Base-by-base conservation (phyloP, 2,797 vertebrate species). In the Chaunax sp. region DNA sequence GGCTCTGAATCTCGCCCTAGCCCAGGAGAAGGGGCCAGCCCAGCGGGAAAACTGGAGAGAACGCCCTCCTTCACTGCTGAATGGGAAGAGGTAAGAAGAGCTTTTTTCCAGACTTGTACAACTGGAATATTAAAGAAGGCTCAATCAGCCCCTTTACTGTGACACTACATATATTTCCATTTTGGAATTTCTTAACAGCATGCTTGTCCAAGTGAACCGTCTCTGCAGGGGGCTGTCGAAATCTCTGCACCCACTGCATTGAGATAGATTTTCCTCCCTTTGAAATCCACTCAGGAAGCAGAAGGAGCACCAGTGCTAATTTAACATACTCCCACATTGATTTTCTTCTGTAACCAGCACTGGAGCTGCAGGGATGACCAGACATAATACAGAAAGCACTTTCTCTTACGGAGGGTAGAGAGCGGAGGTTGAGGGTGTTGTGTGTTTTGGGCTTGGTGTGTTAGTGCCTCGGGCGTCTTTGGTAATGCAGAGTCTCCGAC, bases 51-150 rank as follows among this genome's bases (percentile, higher is more conserved):
- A 89, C 92, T 97, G 0, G 97, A 98, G 90, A 94, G 97, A 80
- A 96, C 96, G 0, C 97, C 97, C 6, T 98, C 97, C 61, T 98
- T 98, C 90, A 98, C 97, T 1, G 97, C 97, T 0, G 97, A 98
- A 83, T 98, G 97, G 97, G 97, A 98, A 87, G 97, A 98, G 94
- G 97, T 98, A 92, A 92, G 92, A 75, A 16, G 16, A 47, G 3
- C 20, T 23, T 13, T 25, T 33, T 8, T n/a, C 2, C 3, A 35
- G 16, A 52, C 19, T 22, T 23, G 20, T 67, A 59, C 38, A 68
- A 5, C 43, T 18, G 10, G 40, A 16, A 45, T 5, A 51, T 66
- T 26, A 14, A 51, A 38, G 18, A 16, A 44, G 18, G 10, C 43
- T 26, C 0, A 18, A 28, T 54, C n/a, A 2, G 26, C 16, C 6